A percentile compares a stretch with the other conserved stretches of the same genome.
phyloP scores from a whole-genome alignment of 2,113 vertebrate genomes.

The Myotis lucifugus region DNA sequence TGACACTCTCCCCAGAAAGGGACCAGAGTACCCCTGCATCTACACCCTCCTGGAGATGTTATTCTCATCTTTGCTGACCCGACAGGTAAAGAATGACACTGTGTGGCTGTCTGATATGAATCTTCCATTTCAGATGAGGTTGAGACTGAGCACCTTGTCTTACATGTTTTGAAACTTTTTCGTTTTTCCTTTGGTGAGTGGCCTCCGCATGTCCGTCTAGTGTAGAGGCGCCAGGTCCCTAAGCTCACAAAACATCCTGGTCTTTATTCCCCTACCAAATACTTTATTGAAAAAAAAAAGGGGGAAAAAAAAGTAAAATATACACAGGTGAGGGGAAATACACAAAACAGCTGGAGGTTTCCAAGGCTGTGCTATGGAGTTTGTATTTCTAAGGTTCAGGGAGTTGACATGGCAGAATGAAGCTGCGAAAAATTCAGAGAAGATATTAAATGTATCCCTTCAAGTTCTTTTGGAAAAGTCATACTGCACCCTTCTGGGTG shows the following conservation, averaged over 20 bases:
- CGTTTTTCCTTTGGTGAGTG: background rate
- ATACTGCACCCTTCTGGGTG: background rate
- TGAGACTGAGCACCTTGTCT: background rate
- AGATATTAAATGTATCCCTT: background rate
- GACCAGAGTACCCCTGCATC: background rate
- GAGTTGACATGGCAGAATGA: background rate
- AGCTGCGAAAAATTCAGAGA: background rate
- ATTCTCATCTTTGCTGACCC: background rate
- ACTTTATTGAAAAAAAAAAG: background rate
- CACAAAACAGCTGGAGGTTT: background rate
- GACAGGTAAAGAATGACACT: background rate
- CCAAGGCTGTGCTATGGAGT: background rate
- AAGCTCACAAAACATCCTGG: background rate
- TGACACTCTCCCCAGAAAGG: background rate
- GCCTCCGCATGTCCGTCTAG: background rate
- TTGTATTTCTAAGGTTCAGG: background rate
- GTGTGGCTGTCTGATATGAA: background rate
- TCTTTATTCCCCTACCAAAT: background rate
- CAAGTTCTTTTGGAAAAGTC: background rate
- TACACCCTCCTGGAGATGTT: background rate
- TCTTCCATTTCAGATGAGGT: background rate
- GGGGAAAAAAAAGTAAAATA: background rate
- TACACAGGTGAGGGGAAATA: background rate
- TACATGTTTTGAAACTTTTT: background rate
- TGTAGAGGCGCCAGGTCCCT: background rate